These are phyloP conservation scores for Salminus brasiliensis DNA, from an alignment of 2,113 vertebrate species.

Conservation along the genomic window DNA sequence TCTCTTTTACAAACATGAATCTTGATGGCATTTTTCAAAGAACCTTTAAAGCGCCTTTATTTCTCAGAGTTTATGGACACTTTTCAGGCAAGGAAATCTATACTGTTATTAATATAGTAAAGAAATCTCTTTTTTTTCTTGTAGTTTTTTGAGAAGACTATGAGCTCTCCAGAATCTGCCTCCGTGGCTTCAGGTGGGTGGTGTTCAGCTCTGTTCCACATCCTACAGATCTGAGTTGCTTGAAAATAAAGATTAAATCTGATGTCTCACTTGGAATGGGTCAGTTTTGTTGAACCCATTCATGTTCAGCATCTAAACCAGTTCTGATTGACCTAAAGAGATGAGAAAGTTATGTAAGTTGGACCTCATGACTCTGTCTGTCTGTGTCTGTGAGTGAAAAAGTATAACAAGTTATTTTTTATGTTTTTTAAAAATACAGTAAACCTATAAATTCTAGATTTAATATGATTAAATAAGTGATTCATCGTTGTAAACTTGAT, in stretches of 20 bases:
- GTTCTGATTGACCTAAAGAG: background rate
- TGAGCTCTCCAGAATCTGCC: conserved; percentile 9
- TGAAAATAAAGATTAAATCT: background rate
- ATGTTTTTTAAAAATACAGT: too few relatives aligned
- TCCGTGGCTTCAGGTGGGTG: conserved; percentile 16
- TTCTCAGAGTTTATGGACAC: too few relatives aligned
- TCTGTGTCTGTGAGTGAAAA: too few relatives aligned
- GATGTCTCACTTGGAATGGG: background rate
- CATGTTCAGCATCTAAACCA: background rate
- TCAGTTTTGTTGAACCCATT: background rate
- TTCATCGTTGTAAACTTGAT: too few relatives aligned
- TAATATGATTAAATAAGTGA: background rate
- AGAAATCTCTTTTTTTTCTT: background rate
- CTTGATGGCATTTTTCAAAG: too few relatives aligned
- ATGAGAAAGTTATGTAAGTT: background rate
- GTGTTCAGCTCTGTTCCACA: background rate
- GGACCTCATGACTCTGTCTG: too few relatives aligned
- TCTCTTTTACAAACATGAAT: too few relatives aligned
- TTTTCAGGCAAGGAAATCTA: background rate
- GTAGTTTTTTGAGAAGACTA: conserved; percentile 10
- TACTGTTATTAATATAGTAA: background rate
- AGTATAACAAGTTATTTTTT: too few relatives aligned
- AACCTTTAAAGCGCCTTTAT: too few relatives aligned
- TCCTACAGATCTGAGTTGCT: background rate
- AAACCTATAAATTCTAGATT: too few relatives aligned